Evolutionary conservation across 2,113 vertebrate genomes (phyloP).

Genomic region (Forbesichthys papilliferus): DNA sequence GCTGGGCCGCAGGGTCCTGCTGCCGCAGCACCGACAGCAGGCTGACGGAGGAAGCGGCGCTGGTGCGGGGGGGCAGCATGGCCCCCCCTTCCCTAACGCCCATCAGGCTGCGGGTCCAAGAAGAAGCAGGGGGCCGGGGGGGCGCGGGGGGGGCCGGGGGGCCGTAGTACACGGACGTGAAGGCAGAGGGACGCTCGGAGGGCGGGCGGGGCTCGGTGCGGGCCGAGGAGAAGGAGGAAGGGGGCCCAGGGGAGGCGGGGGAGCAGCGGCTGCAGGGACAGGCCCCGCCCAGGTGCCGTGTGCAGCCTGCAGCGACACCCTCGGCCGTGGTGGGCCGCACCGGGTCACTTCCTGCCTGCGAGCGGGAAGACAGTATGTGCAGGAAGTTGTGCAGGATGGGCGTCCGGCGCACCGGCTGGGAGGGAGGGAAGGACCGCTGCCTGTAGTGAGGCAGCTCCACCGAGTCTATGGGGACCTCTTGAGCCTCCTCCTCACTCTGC

Average conservation of each 20-base stretch:
- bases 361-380: constrained; percentile 96
- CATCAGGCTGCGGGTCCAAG: constrained; percentile 91
- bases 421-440: constrained; percentile 91
- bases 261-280: constrained; percentile 95
- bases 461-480: constrained; percentile 93
- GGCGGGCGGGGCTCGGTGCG: constrained; percentile 85
- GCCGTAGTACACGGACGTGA: constrained; percentile 94
- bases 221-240: constrained; percentile 89
- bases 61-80: constrained; percentile 89
- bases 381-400: constrained; percentile 99
- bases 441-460: constrained; percentile 94
- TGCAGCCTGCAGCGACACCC: constrained; percentile 87
- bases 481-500: constrained; percentile 91
- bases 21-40: constrained; percentile 90
- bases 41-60: constrained; percentile 94
- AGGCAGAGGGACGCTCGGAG: constrained; percentile 90
- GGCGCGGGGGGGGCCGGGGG: constrained; percentile 79
- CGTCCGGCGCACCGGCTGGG: constrained; percentile 94
- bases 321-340: constrained; percentile 77
- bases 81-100: constrained; percentile 75
- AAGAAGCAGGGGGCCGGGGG: constrained; percentile 75
- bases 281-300: constrained; percentile 93
- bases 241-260: constrained; percentile 42
- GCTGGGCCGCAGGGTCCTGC: constrained; percentile 89
- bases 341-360: constrained; percentile 85